These are phyloP conservation scores for Hassar affinis DNA, from an alignment of 2,113 vertebrate species.

Conservation along the genomic window DNA sequence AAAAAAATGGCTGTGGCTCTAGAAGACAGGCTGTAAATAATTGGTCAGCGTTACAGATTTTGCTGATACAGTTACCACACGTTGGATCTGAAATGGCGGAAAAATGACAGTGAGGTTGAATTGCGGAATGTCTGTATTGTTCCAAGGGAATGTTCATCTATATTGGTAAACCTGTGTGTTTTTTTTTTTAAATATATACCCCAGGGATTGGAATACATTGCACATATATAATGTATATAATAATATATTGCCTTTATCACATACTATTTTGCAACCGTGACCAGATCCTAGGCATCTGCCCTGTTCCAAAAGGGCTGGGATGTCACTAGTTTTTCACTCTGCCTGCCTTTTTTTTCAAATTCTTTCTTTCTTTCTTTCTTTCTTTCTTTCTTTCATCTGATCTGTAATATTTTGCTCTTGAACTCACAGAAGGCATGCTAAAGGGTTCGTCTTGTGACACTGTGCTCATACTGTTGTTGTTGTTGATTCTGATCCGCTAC, in stretches of 20 bases:
- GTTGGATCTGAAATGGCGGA: not conserved
- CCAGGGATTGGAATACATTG: not conserved
- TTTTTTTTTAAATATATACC: not conserved
- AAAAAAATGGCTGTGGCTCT: slow-evolving; percentile 53
- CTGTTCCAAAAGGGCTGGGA: not conserved
- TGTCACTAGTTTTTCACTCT: not conserved
- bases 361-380: not conserved
- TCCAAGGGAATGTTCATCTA: not conserved
- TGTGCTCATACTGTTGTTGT: not conserved
- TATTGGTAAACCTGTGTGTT: not conserved
- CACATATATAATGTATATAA: too few species aligned
- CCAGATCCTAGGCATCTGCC: not conserved
- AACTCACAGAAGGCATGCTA: not conserved
- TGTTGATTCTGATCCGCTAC: not conserved
- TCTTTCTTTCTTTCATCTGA: not conserved
- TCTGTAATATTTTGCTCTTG: not conserved
- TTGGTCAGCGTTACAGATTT: not conserved
- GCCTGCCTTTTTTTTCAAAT: not conserved
- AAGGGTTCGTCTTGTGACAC: not conserved
- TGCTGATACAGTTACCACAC: not conserved
- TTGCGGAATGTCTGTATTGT: not conserved
- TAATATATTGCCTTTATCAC: not conserved
- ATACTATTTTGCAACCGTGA: not conserved
- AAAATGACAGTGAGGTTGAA: not conserved
- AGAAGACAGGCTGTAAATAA: slow-evolving; percentile 37